phyloP scores from a whole-genome alignment of 2,888 invertebrate genomes.

The Bedellia somnulentella region DNA sequence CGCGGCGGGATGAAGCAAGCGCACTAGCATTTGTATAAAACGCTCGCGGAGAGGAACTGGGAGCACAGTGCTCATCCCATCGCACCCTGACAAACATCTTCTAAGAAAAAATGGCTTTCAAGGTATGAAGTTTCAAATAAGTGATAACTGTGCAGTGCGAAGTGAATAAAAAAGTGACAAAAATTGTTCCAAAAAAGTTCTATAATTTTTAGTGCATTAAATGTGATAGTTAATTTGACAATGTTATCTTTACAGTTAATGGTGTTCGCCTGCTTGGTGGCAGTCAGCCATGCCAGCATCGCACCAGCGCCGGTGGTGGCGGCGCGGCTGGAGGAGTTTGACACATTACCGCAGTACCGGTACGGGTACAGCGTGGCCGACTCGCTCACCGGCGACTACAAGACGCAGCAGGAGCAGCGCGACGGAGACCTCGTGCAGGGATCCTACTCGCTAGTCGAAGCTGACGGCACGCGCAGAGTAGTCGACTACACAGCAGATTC shows the following conservation, averaged over 20 bases:
- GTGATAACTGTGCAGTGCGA: conserved; percentile 10
- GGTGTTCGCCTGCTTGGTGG: conserved; percentile 39
- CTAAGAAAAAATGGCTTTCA: conserved; percentile 40
- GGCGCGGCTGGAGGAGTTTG: conserved; percentile 44
- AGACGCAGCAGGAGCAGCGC: conserved; percentile 49
- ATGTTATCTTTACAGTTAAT: background rate
- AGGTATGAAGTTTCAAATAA: conserved; percentile 35
- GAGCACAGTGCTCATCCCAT: conserved; percentile 43
- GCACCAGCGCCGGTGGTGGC: conserved; percentile 21
- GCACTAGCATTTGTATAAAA: conserved; percentile 8
- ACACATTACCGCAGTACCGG: conserved; percentile 61
- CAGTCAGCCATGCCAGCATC: conserved; percentile 29
- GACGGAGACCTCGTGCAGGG: conserved; percentile 58
- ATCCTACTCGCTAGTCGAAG: conserved; percentile 38
- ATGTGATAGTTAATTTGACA: too few species aligned
- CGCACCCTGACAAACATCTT: conserved; percentile 38
- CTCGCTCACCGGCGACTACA: conserved; percentile 45
- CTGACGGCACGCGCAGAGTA: conserved; percentile 40
- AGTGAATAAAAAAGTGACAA: too few species aligned
- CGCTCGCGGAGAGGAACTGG: conserved; percentile 17
- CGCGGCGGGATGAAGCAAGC: conserved; percentile 54
- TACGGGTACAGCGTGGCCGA: conserved; percentile 47
- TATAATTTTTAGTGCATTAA: too few species aligned
- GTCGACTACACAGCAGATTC: conserved; percentile 45
- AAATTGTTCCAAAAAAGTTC: too few species aligned